Evolutionary conservation across 2,797 vertebrate species (phyloP).

Genomic region (Oreochromis mossambicus): DNA sequence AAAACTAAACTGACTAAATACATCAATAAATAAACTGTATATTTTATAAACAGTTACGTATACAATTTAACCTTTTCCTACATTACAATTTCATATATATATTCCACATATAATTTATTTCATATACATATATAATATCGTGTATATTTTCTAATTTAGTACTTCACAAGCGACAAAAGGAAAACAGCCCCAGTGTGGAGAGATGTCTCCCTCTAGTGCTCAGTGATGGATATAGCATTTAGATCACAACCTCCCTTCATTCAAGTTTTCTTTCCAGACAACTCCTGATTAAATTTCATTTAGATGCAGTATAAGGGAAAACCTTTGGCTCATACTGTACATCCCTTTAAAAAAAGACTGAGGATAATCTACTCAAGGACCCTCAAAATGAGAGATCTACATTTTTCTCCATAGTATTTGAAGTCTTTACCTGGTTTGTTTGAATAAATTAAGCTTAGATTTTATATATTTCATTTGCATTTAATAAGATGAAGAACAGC

Average conservation of each 20-base stretch:
- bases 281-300: not conserved
- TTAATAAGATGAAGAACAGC: not conserved
- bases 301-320: not conserved
- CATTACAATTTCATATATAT: not conserved
- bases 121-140: not conserved
- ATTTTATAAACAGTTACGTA: fast-evolving
- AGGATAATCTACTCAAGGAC: not conserved
- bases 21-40: fast-evolving
- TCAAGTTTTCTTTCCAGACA: not conserved
- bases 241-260: not conserved
- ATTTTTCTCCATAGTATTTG: not conserved
- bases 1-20: not conserved
- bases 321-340: not conserved
- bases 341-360: not conserved
- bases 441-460: not conserved
- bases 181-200: not conserved
- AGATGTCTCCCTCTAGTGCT: not conserved
- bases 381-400: not conserved
- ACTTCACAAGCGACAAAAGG: not conserved
- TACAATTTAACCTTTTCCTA: not conserved
- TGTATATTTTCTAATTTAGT: not conserved
- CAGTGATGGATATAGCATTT: not conserved
- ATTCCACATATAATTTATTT: not conserved
- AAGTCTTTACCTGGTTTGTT: not conserved
- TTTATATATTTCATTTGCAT: not conserved